phyloP scores from a whole-genome alignment of 2,113 vertebrate genomes.

The Centropus bengalensis region DNA sequence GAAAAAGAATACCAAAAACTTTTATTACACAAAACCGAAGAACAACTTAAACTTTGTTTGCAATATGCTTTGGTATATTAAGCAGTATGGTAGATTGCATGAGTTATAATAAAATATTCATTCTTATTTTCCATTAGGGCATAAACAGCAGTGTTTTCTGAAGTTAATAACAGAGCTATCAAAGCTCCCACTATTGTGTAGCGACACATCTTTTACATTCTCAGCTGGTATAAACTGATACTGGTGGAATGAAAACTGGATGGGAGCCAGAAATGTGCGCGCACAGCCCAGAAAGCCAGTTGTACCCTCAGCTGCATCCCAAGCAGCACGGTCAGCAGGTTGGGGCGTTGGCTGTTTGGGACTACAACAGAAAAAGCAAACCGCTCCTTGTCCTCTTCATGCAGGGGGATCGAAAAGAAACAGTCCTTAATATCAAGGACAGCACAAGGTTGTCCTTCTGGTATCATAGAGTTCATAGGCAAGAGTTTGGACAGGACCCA shows the following conservation, averaged over 20 bases:
- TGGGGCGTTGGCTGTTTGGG: no score
- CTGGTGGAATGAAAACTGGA: not conserved
- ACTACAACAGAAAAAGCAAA: no score
- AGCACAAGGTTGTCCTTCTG: no score
- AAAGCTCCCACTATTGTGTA: not conserved
- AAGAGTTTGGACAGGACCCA: no score
- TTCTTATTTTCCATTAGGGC: not conserved
- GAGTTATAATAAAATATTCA: not conserved
- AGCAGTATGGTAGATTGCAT: not conserved
- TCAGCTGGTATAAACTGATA: not conserved
- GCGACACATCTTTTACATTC: not conserved
- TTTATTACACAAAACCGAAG: not conserved
- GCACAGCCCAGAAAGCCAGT: not conserved
- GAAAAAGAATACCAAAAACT: not conserved
- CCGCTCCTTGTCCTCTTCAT: no score
- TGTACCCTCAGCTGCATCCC: accelerated
- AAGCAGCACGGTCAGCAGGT: not conserved
- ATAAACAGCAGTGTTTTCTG: not conserved
- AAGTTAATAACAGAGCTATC: not conserved
- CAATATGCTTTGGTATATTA: not conserved
- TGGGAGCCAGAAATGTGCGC: accelerated
- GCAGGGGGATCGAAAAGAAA: no score
- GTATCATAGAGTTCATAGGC: no score
- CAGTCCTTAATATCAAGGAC: no score
- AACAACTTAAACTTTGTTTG: not conserved